Evolutionary conservation across 1,140 invertebrate species (phyloP), one percentile per base, ranked within the genome.

Genomic region (Dolichoris vasculosae): DNA sequence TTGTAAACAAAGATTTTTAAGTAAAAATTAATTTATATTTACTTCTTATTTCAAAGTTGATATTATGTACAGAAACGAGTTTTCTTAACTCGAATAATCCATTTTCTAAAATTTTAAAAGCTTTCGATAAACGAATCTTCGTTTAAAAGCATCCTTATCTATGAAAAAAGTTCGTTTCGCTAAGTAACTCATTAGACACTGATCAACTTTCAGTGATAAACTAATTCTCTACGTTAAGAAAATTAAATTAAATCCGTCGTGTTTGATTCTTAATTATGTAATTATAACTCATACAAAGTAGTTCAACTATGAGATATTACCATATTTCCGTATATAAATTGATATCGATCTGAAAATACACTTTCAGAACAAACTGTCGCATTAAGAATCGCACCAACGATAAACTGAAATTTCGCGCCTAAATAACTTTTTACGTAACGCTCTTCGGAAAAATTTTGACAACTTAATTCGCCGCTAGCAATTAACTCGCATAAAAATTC

Each of bases 231-330:
- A 38, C 0, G 63, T 78, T 59, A 59, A 26, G 76, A 40, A 63
- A 78, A 78, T 78, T 78, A 38, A 78, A 78, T 78, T 55, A 38
- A 38, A 63, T 17, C 20, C 46, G 76, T 78, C 48, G 63, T 40
- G 30, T 78, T 48, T 78, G 63, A 63, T 26, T 38, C n/a, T 51
- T 20, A 78, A 78, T 78, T 78, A 63, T 51, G 30, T 78, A 78
- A 78, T 77, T 77, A 55, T 51, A 73, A n/a, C 7, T 43, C 30
- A 32, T 48, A 30, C 46, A 76, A 76, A 76, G 46, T 76, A 76
- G 30, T 51, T 15, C 11, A 51, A n/a, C 75, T 8, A 76, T 76
- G 30, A 51, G 43, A 2, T 51, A 51, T 48, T 76, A 76, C 15
- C n/a, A 51, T 48, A 76, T 76, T 30, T 51, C 30, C 35, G 46